Conservation (phyloP, 2,113 vertebrate genomes). For the Heptranchias perlo region DNA sequence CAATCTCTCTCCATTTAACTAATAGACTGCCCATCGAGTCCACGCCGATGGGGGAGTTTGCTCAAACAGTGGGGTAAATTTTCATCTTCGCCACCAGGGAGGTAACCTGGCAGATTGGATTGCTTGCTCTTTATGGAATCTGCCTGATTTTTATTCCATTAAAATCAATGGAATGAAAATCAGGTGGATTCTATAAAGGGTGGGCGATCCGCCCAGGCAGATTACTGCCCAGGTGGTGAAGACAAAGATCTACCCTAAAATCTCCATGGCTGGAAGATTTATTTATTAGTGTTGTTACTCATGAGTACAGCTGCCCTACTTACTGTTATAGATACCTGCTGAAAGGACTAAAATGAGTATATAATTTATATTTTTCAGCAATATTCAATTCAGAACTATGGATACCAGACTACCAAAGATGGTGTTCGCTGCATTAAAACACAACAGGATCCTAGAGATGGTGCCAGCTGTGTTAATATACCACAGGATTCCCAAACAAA, state of each 20-base stretch:
- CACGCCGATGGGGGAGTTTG: too few relatives aligned
- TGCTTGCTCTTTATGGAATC: background rate
- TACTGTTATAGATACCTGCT: background rate
- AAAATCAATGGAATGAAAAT: background rate
- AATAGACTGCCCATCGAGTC: too few relatives aligned
- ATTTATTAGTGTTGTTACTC: background rate
- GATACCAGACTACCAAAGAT: background rate
- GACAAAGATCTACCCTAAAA: background rate
- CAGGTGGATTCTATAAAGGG: background rate
- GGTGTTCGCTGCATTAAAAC: background rate
- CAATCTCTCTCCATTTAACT: too few relatives aligned
- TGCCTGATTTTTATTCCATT: too few relatives aligned
- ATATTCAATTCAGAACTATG: constrained; percentile 25
- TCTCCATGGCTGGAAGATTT: background rate
- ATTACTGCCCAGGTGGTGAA: background rate
- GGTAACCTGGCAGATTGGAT: background rate
- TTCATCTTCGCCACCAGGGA: background rate
- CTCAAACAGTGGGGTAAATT: too few relatives aligned
- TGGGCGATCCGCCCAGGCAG: background rate
- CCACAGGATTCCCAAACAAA: background rate
- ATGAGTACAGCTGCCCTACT: background rate
- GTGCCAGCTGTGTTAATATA: background rate
- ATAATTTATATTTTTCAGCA: constrained; percentile 25
- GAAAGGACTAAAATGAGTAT: background rate
- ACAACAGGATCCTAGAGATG: background rate